phyloP scores from a whole-genome alignment of 2,113 vertebrate genomes.

The Pseudorasbora parva region DNA sequence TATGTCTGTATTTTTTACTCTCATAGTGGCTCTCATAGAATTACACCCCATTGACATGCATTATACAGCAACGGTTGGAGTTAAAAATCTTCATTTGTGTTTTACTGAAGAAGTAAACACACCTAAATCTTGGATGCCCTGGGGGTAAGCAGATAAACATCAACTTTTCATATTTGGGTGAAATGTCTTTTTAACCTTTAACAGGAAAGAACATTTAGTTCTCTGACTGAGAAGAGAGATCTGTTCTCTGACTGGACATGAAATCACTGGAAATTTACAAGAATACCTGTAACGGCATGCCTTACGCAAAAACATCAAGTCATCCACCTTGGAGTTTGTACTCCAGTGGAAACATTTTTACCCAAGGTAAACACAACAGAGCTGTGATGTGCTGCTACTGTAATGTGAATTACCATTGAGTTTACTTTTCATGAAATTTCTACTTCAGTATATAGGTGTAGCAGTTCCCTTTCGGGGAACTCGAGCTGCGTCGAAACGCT shows the following conservation, averaged over 20 bases:
- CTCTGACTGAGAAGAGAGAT: neutral
- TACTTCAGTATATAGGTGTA: neutral
- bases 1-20: too few relatives aligned
- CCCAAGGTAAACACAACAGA: conserved; percentile 63
- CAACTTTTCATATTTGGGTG: too few relatives aligned
- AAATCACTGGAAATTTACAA: neutral
- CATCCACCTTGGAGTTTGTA: conserved; percentile 4
- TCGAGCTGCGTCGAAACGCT: too few relatives aligned
- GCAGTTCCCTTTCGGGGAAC: too few relatives aligned
- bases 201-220: neutral
- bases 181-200: too few relatives aligned
- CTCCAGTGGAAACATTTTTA: conserved; percentile 55
- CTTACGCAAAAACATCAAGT: conserved; percentile 3
- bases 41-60: too few relatives aligned
- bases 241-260: neutral
- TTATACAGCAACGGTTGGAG: too few relatives aligned
- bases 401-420: conserved; percentile 59
- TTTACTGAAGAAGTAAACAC: too few relatives aligned
- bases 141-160: too few relatives aligned
- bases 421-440: neutral
- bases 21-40: too few relatives aligned
- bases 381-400: conserved; percentile 48
- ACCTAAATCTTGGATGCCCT: too few relatives aligned
- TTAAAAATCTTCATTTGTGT: too few relatives aligned
- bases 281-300: neutral